Evolutionary conservation across 2,113 vertebrate species (phyloP).

Genomic region (Caretta caretta): DNA sequence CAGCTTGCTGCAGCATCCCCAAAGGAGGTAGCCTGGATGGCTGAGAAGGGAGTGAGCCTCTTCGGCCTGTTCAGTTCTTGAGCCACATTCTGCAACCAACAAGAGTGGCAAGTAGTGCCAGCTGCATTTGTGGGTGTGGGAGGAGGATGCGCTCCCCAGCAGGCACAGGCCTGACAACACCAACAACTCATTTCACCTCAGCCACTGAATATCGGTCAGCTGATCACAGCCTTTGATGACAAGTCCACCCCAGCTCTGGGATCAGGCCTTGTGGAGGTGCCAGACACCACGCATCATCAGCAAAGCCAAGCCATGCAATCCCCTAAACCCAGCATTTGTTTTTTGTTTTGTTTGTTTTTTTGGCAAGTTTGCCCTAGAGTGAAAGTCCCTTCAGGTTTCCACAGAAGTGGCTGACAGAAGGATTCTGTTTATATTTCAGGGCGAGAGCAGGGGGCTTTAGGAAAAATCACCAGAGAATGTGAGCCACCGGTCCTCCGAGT

Average conservation of each 20-base stretch:
- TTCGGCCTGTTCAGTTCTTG: not conserved
- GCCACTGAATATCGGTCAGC: not conserved
- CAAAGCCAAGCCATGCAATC: not conserved
- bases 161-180: not conserved
- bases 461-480: not conserved
- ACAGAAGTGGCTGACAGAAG: not conserved
- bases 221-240: not conserved
- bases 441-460: not conserved
- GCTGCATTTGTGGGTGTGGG: not conserved
- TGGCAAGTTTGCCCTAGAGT: not conserved
- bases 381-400: not conserved
- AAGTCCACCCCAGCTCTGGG: too few species aligned
- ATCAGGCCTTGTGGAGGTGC: too few species aligned
- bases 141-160: not conserved
- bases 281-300: not conserved
- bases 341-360: too few species aligned
- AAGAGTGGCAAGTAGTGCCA: not conserved
- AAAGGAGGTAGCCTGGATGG: not conserved
- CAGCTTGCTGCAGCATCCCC: not conserved
- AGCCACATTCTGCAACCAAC: not conserved
- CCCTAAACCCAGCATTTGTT: too few species aligned
- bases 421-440: not conserved
- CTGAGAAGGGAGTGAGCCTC: not conserved
- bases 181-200: not conserved
- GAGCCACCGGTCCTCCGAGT: not conserved